Conservation (phyloP, 2,113 vertebrate species). For the Budorcas taxicolor region DNA sequence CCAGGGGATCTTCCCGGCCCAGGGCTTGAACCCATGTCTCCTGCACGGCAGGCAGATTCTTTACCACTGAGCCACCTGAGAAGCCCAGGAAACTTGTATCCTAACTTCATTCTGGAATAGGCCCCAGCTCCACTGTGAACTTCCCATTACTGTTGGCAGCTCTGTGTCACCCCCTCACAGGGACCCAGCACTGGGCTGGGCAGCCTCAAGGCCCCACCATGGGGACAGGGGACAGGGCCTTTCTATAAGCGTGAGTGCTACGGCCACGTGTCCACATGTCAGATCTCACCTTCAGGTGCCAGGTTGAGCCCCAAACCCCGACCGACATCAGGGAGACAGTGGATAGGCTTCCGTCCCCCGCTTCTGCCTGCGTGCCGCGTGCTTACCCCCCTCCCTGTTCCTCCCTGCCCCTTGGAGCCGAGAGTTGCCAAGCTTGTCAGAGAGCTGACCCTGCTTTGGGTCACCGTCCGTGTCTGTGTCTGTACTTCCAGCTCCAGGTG, state of each 20-base stretch:
- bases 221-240: neutral
- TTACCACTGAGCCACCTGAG: neutral
- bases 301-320: neutral
- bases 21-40: neutral
- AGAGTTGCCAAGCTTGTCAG: rapidly evolving
- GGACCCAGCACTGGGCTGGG: rapidly evolving
- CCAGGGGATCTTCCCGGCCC: neutral
- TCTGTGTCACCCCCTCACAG: neutral
- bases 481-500: neutral
- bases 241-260: rapidly evolving
- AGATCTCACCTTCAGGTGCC: neutral
- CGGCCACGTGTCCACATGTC: neutral
- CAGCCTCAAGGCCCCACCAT: neutral
- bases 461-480: rapidly evolving
- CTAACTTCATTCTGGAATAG: rapidly evolving
- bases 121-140: neutral
- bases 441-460: neutral
- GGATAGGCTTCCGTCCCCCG: neutral
- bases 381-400: neutral
- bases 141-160: rapidly evolving
- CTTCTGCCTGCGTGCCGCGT: rapidly evolving
- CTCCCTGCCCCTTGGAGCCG: neutral
- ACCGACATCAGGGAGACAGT: neutral
- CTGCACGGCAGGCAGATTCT: neutral
- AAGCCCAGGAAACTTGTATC: neutral